Evolutionary conservation across 2,113 vertebrate genomes (phyloP).

Genomic region (Microtus ochrogaster): DNA sequence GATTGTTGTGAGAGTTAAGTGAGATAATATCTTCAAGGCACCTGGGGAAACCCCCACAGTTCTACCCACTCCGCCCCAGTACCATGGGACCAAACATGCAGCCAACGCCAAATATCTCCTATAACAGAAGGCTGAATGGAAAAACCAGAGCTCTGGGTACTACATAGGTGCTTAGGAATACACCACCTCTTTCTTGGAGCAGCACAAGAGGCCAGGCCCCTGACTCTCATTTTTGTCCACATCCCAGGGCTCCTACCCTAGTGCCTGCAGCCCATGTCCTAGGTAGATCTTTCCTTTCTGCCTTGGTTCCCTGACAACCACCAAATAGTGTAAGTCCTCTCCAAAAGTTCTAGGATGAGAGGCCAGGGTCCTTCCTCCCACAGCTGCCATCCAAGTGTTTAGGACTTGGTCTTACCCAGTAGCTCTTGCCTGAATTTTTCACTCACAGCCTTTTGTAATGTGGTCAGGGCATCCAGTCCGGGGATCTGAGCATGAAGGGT

Average conservation of each 20-base stretch:
- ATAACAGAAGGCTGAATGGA: background rate
- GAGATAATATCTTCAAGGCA: background rate
- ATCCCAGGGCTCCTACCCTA: background rate
- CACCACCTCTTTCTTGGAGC: background rate
- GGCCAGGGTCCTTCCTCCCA: background rate
- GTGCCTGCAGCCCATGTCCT: background rate
- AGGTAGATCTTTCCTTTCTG: background rate
- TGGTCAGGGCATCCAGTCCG: background rate
- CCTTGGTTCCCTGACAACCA: background rate
- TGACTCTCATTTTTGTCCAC: background rate
- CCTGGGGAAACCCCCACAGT: background rate
- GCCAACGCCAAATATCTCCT: background rate
- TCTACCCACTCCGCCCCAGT: background rate
- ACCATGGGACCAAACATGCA: background rate
- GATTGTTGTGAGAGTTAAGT: background rate
- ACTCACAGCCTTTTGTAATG: background rate
- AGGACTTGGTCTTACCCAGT: background rate
- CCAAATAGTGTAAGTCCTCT: background rate
- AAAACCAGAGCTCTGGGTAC: background rate
- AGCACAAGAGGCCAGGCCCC: background rate
- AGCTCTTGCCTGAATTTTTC: background rate
- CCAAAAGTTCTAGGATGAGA: background rate
- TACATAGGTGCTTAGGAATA: background rate
- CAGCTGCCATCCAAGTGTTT: background rate
- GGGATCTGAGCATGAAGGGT: background rate